Percentiles rank a stretch among this genome's conserved stretches.
These are phyloP conservation scores for Erpetoichthys calabaricus DNA, from an alignment of 2,797 vertebrate species.

Conservation along the genomic window DNA sequence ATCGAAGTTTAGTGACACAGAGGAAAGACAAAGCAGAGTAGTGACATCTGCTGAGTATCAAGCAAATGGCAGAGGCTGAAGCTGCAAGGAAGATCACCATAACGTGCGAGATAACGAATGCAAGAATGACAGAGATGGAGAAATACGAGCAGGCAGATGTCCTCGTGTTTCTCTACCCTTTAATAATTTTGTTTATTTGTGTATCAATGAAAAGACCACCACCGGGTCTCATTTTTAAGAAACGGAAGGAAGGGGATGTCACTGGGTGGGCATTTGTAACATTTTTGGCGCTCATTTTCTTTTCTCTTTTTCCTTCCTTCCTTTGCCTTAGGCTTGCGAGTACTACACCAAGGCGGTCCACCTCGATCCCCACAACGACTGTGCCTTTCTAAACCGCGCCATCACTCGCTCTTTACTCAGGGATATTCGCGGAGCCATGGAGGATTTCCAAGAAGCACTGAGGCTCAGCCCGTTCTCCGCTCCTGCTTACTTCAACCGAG, in stretches of 20 bases:
- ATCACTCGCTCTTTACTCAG: constrained; percentile 41
- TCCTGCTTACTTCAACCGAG: constrained; percentile 47
- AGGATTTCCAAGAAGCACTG: constrained; percentile 47
- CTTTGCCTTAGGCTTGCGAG: constrained; percentile 34
- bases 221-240: too few relatives aligned
- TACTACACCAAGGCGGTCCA: constrained; percentile 46
- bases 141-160: background rate
- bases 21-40: too few relatives aligned
- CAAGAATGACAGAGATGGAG: background rate
- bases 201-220: too few relatives aligned
- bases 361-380: constrained; percentile 45
- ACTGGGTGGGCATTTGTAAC: too few relatives aligned
- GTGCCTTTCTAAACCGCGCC: constrained; percentile 48
- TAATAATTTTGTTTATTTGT: too few relatives aligned
- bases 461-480: constrained; percentile 38
- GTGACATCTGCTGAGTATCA: too few relatives aligned
- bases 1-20: too few relatives aligned
- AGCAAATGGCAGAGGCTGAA: too few relatives aligned
- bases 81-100: too few relatives aligned
- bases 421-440: constrained; percentile 44
- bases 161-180: too few relatives aligned
- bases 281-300: constrained; percentile 5
- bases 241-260: too few relatives aligned
- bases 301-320: constrained; percentile 12
- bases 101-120: too few relatives aligned